These are phyloP conservation scores for Branchinecta lynchi DNA, from an alignment of 1,140 invertebrate genomes.

Conservation along the genomic window DNA sequence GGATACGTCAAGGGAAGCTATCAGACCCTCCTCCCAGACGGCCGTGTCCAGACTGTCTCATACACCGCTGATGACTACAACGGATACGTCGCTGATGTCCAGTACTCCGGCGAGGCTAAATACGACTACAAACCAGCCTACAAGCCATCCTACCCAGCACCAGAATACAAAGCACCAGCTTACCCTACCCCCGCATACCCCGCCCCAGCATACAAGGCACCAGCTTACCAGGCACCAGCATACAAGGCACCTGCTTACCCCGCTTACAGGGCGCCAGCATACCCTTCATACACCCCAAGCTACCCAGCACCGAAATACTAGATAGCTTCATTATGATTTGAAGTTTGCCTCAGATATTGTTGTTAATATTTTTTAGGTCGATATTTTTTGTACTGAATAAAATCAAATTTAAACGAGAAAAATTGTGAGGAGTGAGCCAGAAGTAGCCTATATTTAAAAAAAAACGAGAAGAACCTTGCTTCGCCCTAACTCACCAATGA, in stretches of 20 bases:
- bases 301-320: no score
- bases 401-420: no score
- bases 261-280: no score
- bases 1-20: conserved; percentile 45
- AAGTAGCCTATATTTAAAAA: no score
- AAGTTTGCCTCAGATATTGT: no score
- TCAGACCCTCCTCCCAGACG: conserved; percentile 57
- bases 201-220: conserved; percentile 15
- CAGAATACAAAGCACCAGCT: conserved; percentile 17
- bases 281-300: no score
- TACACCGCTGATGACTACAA: conserved; percentile 23
- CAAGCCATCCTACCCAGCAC: conserved; percentile 19
- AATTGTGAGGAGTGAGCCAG: no score
- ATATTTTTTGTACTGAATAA: no score
- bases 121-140: conserved; percentile 21
- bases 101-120: conserved; percentile 22
- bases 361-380: no score
- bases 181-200: conserved; percentile 15
- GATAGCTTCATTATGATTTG: no score
- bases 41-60: conserved; percentile 31
- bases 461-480: no score
- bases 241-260: conserved; percentile 8
- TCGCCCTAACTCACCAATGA: no score
- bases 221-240: conserved; percentile 14
- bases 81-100: conserved; percentile 24